Base-by-base conservation (phyloP, 2,113 vertebrate genomes). In the Protobothrops mucrosquamatus region DNA sequence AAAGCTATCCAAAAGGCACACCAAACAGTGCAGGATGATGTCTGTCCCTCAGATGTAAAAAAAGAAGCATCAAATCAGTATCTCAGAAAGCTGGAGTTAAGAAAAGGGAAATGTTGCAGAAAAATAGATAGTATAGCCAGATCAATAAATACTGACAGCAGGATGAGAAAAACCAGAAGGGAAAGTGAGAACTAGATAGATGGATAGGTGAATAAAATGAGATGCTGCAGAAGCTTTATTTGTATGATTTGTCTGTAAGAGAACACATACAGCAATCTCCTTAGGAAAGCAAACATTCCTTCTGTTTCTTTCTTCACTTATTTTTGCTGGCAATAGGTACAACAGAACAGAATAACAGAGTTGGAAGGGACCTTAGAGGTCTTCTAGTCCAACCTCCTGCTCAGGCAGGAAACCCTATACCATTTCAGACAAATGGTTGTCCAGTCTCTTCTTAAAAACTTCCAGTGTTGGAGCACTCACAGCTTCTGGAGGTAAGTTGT, bases 141-240 rank as follows among this genome's bases (percentile, higher is more conserved):
- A 92, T 93, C 69, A 24, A 89, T 57, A 92, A 92, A 89, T 69
- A 91, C 92, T 64, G 91, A 92, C 93, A 91, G 92, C 87, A 57
- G 92, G 81, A 91, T 92, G 74, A 85, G 88, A 74, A 74, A 48
- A 74, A 87, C 7, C 39, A 85, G 56, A 51, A 64, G 51, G 23
- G 81, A 64, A 48, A 54, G 46, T 3, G 81, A 87, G 89, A 93
- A 24, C 56, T 54, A 93, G 89, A 85, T 93, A 59, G 54, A 92
- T 64, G 34, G 48, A 93, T 26, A 15, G 74, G 61, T 87, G 92
- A 85, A 90, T 94, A 92, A 94, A 92, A 92, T 6, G 26, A 91
- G 34, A 64, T 9, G 8, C 26, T 85, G 43, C 91, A 89, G 89
- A 26, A 89, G 34, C 55, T 69, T 55, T 26, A 24, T 89, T 85